phyloP scores from a whole-genome alignment of 2,888 invertebrate genomes.

The Meteorus colon region DNA sequence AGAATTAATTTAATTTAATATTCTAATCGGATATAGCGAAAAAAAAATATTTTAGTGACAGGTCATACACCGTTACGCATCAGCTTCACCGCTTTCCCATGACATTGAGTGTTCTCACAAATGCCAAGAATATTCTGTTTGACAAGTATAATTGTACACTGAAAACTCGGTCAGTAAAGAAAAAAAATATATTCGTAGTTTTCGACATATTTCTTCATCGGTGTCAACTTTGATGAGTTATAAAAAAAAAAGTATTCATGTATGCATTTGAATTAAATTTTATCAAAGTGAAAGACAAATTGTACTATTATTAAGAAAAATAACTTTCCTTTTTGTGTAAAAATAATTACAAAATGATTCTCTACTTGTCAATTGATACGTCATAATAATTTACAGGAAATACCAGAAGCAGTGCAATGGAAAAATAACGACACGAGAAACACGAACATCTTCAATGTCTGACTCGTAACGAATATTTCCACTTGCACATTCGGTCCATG shows the following conservation, averaged over 20 bases:
- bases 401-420: background rate
- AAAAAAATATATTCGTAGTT: constrained; percentile 4
- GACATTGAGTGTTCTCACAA: constrained; percentile 46
- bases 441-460: constrained; percentile 25
- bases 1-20: constrained; percentile 6
- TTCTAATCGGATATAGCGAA: background rate
- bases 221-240: background rate
- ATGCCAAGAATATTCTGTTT: constrained; percentile 1
- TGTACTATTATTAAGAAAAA: background rate
- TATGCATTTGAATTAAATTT: background rate
- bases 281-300: constrained; percentile 16
- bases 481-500: background rate
- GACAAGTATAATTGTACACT: constrained; percentile 43
- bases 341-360: too few relatives aligned
- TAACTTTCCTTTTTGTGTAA: too few relatives aligned
- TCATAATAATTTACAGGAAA: background rate
- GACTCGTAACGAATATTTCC: constrained; percentile 32
- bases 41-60: constrained; percentile 23
- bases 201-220: background rate
- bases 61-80: constrained; percentile 35
- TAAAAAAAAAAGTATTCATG: background rate
- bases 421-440: background rate
- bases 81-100: constrained; percentile 54
- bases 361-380: background rate
- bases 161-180: constrained; percentile 48